Percentiles rank a stretch among this genome's conserved stretches.
phyloP scores from a whole-genome alignment of 2,113 vertebrate species.

The Platysternon megacephalum region DNA sequence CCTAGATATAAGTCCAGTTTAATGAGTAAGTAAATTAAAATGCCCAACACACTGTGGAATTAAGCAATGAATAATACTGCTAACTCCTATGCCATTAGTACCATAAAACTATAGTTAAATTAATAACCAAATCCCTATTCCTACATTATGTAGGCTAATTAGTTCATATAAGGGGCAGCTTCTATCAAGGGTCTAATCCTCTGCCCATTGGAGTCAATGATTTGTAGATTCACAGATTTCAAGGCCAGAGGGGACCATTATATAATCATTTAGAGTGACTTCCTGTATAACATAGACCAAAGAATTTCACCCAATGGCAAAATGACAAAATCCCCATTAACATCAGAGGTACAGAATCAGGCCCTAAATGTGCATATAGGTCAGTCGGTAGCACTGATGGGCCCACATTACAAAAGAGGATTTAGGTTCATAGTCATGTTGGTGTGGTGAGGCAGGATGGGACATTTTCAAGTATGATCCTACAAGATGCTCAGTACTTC shows the following conservation, averaged over 20 bases:
- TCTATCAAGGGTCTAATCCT: not conserved
- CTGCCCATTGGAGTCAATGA: not conserved
- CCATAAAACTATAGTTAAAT: not conserved
- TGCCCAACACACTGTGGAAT: not conserved
- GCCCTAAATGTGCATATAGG: not conserved
- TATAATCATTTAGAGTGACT: no score
- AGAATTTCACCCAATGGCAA: not conserved
- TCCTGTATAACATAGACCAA: not conserved
- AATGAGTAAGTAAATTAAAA: not conserved
- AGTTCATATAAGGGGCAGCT: not conserved
- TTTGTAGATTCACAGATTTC: not conserved
- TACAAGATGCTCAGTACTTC: not conserved
- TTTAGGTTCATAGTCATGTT: not conserved
- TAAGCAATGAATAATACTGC: not conserved
- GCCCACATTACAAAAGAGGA: not conserved
- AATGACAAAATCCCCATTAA: not conserved
- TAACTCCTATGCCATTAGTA: not conserved
- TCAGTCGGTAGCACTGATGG: not conserved
- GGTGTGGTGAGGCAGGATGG: not conserved
- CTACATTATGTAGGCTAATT: not conserved
- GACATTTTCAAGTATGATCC: not conserved
- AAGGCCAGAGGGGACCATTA: not conserved
- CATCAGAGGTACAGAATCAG: not conserved
- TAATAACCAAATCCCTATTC: not conserved
- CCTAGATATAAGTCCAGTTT: not conserved